Evolutionary conservation across 2,113 vertebrate species (phyloP), one percentile per base, ranked within the genome.

Genomic region (Morphnarchus princeps): DNA sequence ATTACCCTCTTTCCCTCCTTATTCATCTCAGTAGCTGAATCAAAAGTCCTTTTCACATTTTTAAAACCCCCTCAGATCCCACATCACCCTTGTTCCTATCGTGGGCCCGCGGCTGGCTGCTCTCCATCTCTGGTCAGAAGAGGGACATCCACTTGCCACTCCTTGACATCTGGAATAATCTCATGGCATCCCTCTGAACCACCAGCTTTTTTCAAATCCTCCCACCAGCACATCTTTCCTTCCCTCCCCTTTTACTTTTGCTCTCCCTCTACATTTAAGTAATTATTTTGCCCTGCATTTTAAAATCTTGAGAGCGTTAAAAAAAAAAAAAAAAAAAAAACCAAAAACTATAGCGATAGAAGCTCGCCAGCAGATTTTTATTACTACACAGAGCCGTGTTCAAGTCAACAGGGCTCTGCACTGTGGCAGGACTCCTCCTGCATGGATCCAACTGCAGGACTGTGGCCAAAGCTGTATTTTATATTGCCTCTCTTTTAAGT

Each of bases 331-430:
- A 45, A 45, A 10, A 47, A 43, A 5, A 4, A 20, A 45, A 20
- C 20, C 19, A 10, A 2, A 17, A 15, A 34, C 6, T 6, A 3
- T 1, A 20, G 50, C 9, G 4, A 13, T 1, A 49, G 31, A 8
- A 47, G 34, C 34, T 21, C 5, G 5, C 55, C 12, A 43, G 32
- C 6, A 2, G 22, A 7, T 40, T 61, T 55, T 63, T 31, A 36
- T 13, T 13, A 5, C 36, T 20, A 21, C 8, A 1, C 26, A 18
- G 87, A 22, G 76, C 49, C 6, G 4, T 2, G 54, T 17, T 45
- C 32, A 7, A 69, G 65, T 36, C 80, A 38, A 10, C 8, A 6
- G 65, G 78, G 71, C 65, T 70, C 49, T 20, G 57, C 15, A 1
- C 32, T 2, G 25, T 13, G 61, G 92, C 62, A 70, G 36, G 26